phyloP scores from a whole-genome alignment of 2,888 invertebrate species.

The Heteropelma amictum region DNA sequence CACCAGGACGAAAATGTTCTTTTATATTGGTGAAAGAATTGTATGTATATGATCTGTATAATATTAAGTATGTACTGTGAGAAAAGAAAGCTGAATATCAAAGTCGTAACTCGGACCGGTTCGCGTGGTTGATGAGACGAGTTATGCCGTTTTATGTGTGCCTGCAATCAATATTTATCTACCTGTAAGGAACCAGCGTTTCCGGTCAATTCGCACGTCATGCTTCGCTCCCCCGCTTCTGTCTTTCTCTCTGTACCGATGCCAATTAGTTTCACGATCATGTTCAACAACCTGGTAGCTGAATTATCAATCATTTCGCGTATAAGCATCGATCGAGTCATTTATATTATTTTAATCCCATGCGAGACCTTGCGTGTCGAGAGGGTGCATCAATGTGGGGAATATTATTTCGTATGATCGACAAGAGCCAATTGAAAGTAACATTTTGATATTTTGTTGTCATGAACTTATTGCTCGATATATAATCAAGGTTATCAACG shows the following conservation, averaged over 20 bases:
- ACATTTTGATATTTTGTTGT: conserved; percentile 23
- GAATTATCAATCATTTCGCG: conserved; percentile 52
- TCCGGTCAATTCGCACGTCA: conserved; percentile 21
- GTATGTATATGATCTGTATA: neutral
- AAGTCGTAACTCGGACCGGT: neutral
- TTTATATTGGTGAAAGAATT: conserved; percentile 27
- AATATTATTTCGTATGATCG: conserved; percentile 25
- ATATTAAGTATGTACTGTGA: neutral
- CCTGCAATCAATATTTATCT: neutral
- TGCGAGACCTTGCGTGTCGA: neutral
- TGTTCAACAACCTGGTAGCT: conserved; percentile 22
- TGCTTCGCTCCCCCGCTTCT: conserved; percentile 9
- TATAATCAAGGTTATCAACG: too few species aligned
- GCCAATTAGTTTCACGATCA: conserved; percentile 50
- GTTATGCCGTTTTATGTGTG: neutral
- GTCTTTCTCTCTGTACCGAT: neutral
- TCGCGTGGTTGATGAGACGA: neutral
- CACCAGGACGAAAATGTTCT: conserved; percentile 18
- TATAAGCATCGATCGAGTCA: conserved; percentile 37
- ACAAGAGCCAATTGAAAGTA: neutral
- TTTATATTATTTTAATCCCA: conserved; percentile 33
- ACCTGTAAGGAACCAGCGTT: conserved; percentile 7
- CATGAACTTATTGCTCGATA: too few species aligned
- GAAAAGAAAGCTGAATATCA: neutral
- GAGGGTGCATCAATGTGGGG: conserved; percentile 35